These are phyloP conservation scores for Ochropleura leucogaster DNA, from an alignment of 2,888 invertebrate genomes.

Conservation along the genomic window DNA sequence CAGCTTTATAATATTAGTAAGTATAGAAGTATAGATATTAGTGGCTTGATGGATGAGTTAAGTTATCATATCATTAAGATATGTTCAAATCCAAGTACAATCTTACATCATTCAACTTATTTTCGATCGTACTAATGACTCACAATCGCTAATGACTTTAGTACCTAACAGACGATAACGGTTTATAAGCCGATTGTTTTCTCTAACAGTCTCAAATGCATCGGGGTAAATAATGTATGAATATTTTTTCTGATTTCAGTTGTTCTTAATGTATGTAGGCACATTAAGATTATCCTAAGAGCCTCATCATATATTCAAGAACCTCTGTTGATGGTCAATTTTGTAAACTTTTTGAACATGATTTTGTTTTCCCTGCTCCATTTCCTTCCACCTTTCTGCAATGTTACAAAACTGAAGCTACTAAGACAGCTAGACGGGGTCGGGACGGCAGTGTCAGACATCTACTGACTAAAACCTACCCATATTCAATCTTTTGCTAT, in stretches of 20 bases:
- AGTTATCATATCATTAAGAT: slow-evolving; percentile 23
- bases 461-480: no score
- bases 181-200: not conserved
- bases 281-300: not conserved
- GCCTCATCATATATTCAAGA: not conserved
- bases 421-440: no score
- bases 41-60: slow-evolving; percentile 26
- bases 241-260: no score
- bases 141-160: not conserved
- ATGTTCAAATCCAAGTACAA: slow-evolving; percentile 1
- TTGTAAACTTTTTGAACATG: not conserved
- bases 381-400: no score
- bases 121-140: not conserved
- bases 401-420: no score
- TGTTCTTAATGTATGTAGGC: not conserved
- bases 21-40: no score
- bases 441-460: no score
- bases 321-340: not conserved
- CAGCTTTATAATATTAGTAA: no score
- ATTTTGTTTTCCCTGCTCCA: no score
- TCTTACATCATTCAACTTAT: not conserved
- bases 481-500: no score
- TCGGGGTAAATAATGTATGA: no score
- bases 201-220: no score
- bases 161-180: not conserved